These are phyloP conservation scores for Suncus etruscus DNA, from an alignment of 2,113 vertebrate species.

Conservation along the genomic window DNA sequence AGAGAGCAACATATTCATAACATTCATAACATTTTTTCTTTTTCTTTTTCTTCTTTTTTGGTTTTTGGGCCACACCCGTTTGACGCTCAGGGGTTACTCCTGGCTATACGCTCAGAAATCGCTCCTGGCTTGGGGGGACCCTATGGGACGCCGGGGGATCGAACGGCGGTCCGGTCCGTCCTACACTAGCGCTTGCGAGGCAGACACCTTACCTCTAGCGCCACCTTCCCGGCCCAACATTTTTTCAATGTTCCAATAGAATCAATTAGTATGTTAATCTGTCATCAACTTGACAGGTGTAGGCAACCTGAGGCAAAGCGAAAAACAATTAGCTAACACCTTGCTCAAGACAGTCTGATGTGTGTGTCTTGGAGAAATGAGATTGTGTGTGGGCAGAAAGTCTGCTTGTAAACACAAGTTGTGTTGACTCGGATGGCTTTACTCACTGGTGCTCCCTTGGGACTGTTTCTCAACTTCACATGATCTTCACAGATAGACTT, in stretches of 20 bases:
- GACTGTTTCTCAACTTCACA: background rate
- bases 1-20: background rate
- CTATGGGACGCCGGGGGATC: no score
- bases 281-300: background rate
- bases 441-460: background rate
- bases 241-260: background rate
- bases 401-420: background rate
- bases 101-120: no score
- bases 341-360: background rate
- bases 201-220: no score
- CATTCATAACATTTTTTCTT: no score
- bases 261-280: background rate
- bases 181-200: no score
- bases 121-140: no score
- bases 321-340: background rate
- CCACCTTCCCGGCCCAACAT: no score
- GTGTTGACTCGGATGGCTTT: background rate
- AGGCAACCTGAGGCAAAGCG: background rate
- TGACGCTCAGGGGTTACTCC: no score
- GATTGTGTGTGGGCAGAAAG: no score
- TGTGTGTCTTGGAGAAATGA: background rate
- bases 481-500: background rate
- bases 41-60: no score
- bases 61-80: no score
- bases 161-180: no score